Base-by-base conservation (phyloP, 92 coral and sea anemone species). In the Actinostola sp. region DNA sequence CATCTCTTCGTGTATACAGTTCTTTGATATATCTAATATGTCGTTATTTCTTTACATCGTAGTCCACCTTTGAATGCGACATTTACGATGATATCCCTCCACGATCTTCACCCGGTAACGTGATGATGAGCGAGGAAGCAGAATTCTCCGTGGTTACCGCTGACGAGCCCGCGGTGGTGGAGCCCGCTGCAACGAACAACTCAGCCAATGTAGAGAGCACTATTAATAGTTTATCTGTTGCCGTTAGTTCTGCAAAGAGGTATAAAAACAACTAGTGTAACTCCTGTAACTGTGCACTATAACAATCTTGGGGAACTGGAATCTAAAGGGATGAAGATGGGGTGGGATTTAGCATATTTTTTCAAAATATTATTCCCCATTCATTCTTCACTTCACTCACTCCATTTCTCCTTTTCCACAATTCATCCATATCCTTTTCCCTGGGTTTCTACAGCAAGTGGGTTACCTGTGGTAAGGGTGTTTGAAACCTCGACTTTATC, bases 231-330 rank as follows among this genome's bases (percentile, higher is more conserved):
- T 54, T 75, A 31, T 63, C 81, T 30, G 72, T 63, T 19, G 72
- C 59, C 13, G 81, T 75, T 16, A 63, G 54, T 30, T 63, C 72
- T 1, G 58, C 81, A 16, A 75, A 75, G 41, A 75, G 81, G 81
- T 75, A 38, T n/a, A 29, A 9, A 25, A 14, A 53, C 38, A 0
- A 25, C 25, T 16, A n/a, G n/a, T n/a, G n/a, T n/a, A n/a, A n/a
- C n/a, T n/a, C n/a, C n/a, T n/a, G n/a, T n/a, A n/a, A n/a, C n/a
- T n/a, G n/a, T n/a, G n/a, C n/a, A n/a, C n/a, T n/a, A n/a, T n/a
- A n/a, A n/a, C n/a, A n/a, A n/a, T n/a, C n/a, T n/a, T n/a, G n/a
- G n/a, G n/a, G n/a, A n/a, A n/a, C n/a, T n/a, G n/a, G n/a, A n/a
- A n/a, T n/a, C n/a, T n/a, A n/a, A n/a, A n/a, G n/a, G n/a, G n/a